Evolutionary conservation across 2,888 invertebrate genomes (phyloP), one percentile per base, ranked within the genome.

Genomic region (Macropis europaea): DNA sequence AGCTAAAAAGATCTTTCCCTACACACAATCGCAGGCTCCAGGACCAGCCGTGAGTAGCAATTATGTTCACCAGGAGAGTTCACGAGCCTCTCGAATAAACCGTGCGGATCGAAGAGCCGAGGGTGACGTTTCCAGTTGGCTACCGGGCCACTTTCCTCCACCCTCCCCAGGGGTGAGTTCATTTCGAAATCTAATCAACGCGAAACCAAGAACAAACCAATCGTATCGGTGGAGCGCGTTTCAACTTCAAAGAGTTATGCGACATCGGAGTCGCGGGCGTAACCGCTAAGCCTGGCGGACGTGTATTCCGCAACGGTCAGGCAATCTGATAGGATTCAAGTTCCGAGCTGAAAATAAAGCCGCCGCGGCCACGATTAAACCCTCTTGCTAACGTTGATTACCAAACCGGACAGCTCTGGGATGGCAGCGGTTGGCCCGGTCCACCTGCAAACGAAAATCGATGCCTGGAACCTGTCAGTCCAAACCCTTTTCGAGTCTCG

Each of bases 331-430:
- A 73, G 74, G 74, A 74, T 73, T 73, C 74, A 50, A 47, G 61
- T 42, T 38, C 53, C 24, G 24, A 54, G 42, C 32, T 61, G 68
- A 54, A 74, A 68, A 68, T 73, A 74, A 74, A 74, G 74, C 74
- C 75, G 42, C 67, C 60, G 60, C 47, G 57, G 60, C 63, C 62
- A 69, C 74, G 69, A 74, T 75, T 75, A 75, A 75, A 75, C 62
- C 63, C 63, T 54, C 74, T 68, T 68, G 57, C 43, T 48, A n/a
- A 45, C 71, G 68, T 74, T 74, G 74, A 63, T 68, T 63, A 74
- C 69, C 53, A 63, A 68, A 60, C 69, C 38, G 68, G 63, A 63
- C 69, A 63, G 48, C 50, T 54, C 36, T 3, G 45, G 26, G 9
- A 53, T 43, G 13, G 32, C 13, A 17, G 47, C 28, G 54, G 66